Evolutionary conservation across 2,113 vertebrate species (phyloP).

Genomic region (Megaleporinus macrocephalus): DNA sequence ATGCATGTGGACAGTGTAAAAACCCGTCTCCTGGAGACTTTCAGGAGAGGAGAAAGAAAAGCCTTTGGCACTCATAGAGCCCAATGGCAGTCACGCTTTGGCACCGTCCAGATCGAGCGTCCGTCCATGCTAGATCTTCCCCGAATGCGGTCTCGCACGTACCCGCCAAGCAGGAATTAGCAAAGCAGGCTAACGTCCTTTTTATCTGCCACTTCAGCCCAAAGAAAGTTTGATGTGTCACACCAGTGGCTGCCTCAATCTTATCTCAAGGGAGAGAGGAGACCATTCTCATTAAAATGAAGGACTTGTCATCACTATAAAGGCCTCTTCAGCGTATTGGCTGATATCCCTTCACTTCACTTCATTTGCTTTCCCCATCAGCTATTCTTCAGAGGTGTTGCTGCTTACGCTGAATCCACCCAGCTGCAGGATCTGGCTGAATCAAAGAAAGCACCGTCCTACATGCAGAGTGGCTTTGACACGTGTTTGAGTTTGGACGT

Average conservation of each 20-base stretch:
- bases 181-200: constrained; percentile 42
- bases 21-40: constrained; percentile 75
- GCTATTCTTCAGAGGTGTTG: constrained; percentile 19
- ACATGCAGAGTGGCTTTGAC: constrained; percentile 21
- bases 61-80: constrained; percentile 47
- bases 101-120: constrained; percentile 66
- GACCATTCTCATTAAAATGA: constrained; percentile 58
- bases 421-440: constrained; percentile 44
- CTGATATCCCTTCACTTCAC: constrained; percentile 46
- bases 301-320: constrained; percentile 45
- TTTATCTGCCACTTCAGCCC: constrained; percentile 45
- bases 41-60: constrained; percentile 70
- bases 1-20: constrained; percentile 82
- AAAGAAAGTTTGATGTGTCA: constrained; percentile 47
- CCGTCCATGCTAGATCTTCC: constrained; percentile 64
- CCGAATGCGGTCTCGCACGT: constrained; percentile 64
- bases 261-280: constrained; percentile 48
- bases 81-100: constrained; percentile 37
- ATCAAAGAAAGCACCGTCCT: constrained; percentile 28
- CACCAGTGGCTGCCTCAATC: constrained; percentile 52
- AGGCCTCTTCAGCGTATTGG: constrained; percentile 48
- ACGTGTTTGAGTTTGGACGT: constrained; percentile 32
- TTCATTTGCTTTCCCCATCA: constrained; percentile 7
- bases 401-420: not conserved
- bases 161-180: constrained; percentile 55